Conservation (phyloP, 2,113 vertebrate genomes). For the Oenanthe oenanthe region DNA sequence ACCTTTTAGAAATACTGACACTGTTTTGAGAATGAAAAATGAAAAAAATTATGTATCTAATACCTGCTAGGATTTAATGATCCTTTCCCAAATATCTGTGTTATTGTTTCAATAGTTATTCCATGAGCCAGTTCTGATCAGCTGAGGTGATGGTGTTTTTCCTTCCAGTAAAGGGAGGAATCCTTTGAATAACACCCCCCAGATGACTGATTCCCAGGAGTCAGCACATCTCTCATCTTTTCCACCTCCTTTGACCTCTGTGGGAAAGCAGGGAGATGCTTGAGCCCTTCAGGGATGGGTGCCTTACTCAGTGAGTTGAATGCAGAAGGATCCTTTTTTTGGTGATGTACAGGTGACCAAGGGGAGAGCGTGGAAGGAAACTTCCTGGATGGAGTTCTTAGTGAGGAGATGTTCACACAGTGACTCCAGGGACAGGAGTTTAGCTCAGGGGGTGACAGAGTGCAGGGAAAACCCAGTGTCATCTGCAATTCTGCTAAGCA, state of each 20-base stretch:
- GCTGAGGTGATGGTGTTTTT: conserved; percentile 8
- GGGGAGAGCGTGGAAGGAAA: background rate
- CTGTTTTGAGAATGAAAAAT: conserved; percentile 17
- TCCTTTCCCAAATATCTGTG: background rate
- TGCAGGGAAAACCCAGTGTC: background rate
- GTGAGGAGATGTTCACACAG: background rate
- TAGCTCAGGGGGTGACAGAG: background rate
- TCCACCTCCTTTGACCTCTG: background rate
- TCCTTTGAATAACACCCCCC: background rate
- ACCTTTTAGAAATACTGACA: background rate
- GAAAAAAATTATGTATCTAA: background rate
- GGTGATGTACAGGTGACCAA: background rate
- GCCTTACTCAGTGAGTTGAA: background rate
- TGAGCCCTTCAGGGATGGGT: background rate
- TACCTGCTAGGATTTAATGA: background rate
- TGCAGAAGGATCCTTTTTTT: background rate
- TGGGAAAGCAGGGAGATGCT: background rate
- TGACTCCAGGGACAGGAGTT: background rate
- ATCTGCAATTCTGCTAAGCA: background rate
- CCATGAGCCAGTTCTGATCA: conserved; percentile 1
- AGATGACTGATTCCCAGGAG: background rate
- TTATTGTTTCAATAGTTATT: background rate
- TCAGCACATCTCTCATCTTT: background rate
- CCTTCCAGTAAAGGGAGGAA: conserved; percentile 1
- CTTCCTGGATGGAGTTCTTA: background rate